Percentiles rank a stretch among this genome's conserved stretches.
Evolutionary conservation across 2,888 invertebrate genomes (phyloP).

Genomic region (Calameuta filiformis): DNA sequence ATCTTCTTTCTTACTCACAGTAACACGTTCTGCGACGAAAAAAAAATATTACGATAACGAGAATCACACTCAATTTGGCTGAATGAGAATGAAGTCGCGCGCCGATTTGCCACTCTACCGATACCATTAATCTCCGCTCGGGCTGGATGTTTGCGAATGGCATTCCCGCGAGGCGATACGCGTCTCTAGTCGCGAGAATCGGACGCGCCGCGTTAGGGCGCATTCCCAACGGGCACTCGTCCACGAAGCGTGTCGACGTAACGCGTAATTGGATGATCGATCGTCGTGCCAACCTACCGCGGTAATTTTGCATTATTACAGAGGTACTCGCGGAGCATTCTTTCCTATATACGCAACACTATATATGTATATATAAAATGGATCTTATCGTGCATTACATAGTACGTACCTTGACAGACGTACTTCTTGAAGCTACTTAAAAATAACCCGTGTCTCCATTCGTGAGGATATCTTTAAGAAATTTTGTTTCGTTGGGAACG

Average conservation of each 20-base stretch:
- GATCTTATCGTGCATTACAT: background rate
- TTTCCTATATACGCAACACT: background rate
- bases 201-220: conserved; percentile 48
- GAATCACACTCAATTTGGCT: background rate
- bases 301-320: background rate
- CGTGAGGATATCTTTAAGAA: background rate
- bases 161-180: conserved; percentile 34
- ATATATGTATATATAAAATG: background rate
- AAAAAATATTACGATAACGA: background rate
- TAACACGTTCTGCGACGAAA: background rate
- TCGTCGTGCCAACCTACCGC: background rate
- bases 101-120: background rate
- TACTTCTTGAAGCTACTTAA: background rate
- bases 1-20: background rate
- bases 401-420: background rate
- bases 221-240: conserved; percentile 51
- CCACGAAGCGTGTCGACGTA: conserved; percentile 42
- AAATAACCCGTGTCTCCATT: background rate
- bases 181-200: conserved; percentile 42
- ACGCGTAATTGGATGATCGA: background rate
- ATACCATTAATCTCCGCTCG: background rate
- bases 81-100: background rate
- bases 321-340: background rate
- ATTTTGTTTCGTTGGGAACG: conserved; percentile 32
- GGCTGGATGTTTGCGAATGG: background rate